phyloP scores from a whole-genome alignment of 2,113 vertebrate species.

The Upupa epops region DNA sequence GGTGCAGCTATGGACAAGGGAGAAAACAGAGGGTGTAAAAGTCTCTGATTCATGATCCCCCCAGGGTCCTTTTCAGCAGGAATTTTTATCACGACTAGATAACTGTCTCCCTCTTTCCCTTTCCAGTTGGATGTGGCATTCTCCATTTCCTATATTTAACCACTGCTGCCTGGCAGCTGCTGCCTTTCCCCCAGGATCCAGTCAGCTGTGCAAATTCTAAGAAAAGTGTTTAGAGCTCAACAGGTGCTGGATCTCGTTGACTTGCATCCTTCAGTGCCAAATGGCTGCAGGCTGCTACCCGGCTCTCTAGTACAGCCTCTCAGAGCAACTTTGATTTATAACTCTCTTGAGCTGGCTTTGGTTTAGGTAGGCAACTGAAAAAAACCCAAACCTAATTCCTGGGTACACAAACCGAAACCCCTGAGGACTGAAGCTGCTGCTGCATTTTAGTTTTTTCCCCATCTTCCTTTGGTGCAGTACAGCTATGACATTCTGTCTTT shows the following conservation, averaged over 20 bases:
- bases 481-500: neutral
- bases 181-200: neutral
- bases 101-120: neutral
- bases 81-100: neutral
- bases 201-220: constrained; percentile 35
- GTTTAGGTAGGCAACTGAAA: neutral
- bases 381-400: neutral
- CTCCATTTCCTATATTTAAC: constrained; percentile 47
- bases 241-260: constrained; percentile 36
- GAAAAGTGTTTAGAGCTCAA: constrained; percentile 40
- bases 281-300: neutral
- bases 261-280: neutral
- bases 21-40: neutral
- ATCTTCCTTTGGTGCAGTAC: neutral
- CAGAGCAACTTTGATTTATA: neutral
- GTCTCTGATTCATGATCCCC: neutral
- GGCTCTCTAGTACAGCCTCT: neutral
- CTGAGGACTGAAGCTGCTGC: neutral
- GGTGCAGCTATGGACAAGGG: neutral
- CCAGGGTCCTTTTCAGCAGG: neutral
- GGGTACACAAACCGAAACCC: neutral
- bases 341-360: neutral
- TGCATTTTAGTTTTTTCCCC: neutral
- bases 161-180: constrained; percentile 36
- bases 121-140: neutral